A percentile compares a stretch with the other conserved stretches of the same genome.
These are phyloP conservation scores for Caranx ignobilis DNA, from an alignment of 2,113 vertebrate species.

Conservation along the genomic window DNA sequence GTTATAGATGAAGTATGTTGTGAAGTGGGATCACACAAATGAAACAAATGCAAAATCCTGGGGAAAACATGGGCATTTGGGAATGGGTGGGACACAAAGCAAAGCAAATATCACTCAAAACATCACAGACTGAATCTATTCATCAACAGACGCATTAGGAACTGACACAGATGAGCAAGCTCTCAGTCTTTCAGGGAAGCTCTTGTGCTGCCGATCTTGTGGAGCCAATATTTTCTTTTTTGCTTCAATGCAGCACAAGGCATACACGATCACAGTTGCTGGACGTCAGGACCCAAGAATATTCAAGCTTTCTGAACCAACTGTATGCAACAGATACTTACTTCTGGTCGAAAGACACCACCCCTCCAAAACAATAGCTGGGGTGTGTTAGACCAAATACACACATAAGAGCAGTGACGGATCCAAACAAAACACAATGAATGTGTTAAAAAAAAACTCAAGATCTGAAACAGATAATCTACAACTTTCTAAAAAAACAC, in stretches of 20 bases:
- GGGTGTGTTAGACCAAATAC: conserved; percentile 60
- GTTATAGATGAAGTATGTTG: not conserved
- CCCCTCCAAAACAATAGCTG: conserved; percentile 91
- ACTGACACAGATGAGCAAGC: conserved; percentile 1
- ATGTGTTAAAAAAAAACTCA: not conserved
- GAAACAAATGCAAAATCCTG: not conserved
- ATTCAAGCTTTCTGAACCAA: conserved; percentile 17
- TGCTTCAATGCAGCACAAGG: conserved; percentile 32
- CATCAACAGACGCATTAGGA: conserved; percentile 15
- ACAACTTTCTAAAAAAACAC: not conserved
- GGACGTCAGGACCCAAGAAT: conserved; percentile 22
- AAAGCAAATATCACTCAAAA: conserved; percentile 21
- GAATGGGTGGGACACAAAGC: not conserved
- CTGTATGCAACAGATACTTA: conserved; percentile 83
- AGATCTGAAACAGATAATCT: not conserved
- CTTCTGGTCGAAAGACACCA: conserved; percentile 84
- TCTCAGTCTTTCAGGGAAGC: conserved; percentile 21
- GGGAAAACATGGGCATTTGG: not conserved
- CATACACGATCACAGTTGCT: conserved; percentile 34
- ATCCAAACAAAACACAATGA: conserved; percentile 16
- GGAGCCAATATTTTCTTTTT: not conserved
- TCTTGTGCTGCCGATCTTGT: conserved; percentile 41
- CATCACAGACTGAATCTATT: conserved; percentile 31
- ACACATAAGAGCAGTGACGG: conserved; percentile 40
- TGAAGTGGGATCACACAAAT: not conserved